phyloP scores from a whole-genome alignment of 1,140 invertebrate genomes.

The Drosophila athabasca region DNA sequence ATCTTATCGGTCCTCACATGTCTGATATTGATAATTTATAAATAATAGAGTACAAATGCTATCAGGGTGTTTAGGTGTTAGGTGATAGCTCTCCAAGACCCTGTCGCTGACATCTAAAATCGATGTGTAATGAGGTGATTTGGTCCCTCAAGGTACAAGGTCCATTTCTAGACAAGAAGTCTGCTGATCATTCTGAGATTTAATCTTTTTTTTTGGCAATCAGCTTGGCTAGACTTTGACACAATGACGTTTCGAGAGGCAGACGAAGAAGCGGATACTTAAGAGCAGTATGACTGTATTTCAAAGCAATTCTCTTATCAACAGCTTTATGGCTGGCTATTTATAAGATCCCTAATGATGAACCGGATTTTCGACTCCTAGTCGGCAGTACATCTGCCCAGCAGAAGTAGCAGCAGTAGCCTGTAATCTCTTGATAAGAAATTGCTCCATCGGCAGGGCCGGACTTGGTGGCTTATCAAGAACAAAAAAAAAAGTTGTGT shows the following conservation, averaged over 20 bases:
- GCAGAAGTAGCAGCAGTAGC: slow-evolving; percentile 3
- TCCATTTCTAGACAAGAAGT: slow-evolving; percentile 12
- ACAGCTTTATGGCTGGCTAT: slow-evolving; percentile 24
- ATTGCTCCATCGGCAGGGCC: slow-evolving; percentile 26
- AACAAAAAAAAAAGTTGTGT: too few species aligned
- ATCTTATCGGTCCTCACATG: slow-evolving; percentile 42
- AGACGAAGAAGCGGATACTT: slow-evolving; percentile 57
- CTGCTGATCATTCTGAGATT: slow-evolving; percentile 13
- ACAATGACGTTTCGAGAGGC: slow-evolving; percentile 23
- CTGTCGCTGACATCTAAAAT: neutral
- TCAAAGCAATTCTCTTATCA: slow-evolving; percentile 22
- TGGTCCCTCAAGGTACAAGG: slow-evolving; percentile 13
- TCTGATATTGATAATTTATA: slow-evolving; percentile 40
- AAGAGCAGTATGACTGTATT: neutral
- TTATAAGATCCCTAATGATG: slow-evolving; percentile 38
- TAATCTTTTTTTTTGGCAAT: neutral
- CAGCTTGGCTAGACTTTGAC: slow-evolving; percentile 14
- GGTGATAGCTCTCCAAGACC: neutral
- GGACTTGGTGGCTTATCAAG: slow-evolving; percentile 29
- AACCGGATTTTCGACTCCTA: slow-evolving; percentile 54
- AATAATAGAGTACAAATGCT: slow-evolving; percentile 16
- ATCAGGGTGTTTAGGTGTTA: too few species aligned
- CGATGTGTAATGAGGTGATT: slow-evolving; percentile 17
- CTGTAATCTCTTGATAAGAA: slow-evolving; percentile 48
- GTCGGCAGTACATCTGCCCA: neutral